Percentiles rank a stretch among this genome's conserved stretches.
These are phyloP conservation scores for Zonitis immaculata DNA, from an alignment of 2,888 invertebrate genomes.

Conservation along the genomic window DNA sequence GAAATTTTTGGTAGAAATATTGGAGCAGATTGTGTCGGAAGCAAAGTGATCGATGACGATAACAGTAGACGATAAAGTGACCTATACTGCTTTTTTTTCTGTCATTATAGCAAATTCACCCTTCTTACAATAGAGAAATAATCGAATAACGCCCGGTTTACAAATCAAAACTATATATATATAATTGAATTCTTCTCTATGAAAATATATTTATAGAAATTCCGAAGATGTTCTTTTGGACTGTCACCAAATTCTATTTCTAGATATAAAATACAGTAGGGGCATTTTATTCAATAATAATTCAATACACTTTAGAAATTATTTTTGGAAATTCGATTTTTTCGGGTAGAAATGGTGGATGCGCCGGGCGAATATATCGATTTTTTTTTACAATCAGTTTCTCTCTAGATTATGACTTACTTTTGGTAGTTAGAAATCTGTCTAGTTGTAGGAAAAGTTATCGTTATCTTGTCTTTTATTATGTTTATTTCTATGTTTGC, in stretches of 20 bases:
- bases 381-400: too few relatives aligned
- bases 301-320: not conserved
- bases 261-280: too few relatives aligned
- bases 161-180: not conserved
- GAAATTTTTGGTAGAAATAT: too few relatives aligned
- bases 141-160: not conserved
- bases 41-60: not conserved
- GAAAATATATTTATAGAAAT: slow-evolving; percentile 1
- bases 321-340: too few relatives aligned
- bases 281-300: not conserved
- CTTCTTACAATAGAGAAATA: too few relatives aligned
- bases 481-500: too few relatives aligned
- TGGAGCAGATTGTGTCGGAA: not conserved
- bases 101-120: too few relatives aligned
- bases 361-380: not conserved
- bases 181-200: not conserved
- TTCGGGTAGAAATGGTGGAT: not conserved
- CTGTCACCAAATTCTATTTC: not conserved
- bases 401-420: too few relatives aligned
- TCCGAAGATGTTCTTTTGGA: not conserved
- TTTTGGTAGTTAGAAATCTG: too few relatives aligned
- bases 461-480: too few relatives aligned
- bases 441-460: too few relatives aligned
- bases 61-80: not conserved
- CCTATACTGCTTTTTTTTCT: not conserved